Base-by-base conservation (phyloP, 2,113 vertebrate species). In the Vicugna pacos region DNA sequence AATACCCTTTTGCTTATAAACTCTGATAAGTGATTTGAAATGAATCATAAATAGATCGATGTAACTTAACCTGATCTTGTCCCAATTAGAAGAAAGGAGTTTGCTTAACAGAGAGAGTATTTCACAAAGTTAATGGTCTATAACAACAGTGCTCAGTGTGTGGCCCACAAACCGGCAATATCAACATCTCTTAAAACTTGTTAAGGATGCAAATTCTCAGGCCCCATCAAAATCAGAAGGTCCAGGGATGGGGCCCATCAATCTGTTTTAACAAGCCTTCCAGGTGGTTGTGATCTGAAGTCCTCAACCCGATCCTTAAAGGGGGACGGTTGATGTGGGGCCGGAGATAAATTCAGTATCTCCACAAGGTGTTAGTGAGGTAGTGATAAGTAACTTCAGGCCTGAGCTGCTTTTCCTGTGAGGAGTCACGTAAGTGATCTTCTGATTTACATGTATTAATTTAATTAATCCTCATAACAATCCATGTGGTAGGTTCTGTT, bases 21-120 rank as follows among this genome's bases (percentile, higher is more conserved):
- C 54, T 82, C 22, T 54, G 30, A 88, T 67, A 65, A 13, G 14
- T 82, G 92, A 93, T 83, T 89, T 94, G 67, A 94, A 94, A 83
- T 60, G 64, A 69, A 58, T 35, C 20, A 69, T 20, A 67, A 80
- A 75, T 64, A 67, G 9, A 88, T 73, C 38, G 38, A 79, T 42
- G 22, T 58, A 2, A 38, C 52, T 91, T 89, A 75, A 69, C 2
- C 5, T 62, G 20, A 64, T 83, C 46, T 89, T 62, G 35, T 70
- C 8, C 15, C 46, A 82, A 16, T 72, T 77, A 60, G 48, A 89
- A 92, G 13, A 80, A 88, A 94, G 7, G 54, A 62, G 20, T 79
- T 88, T 81, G 17, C n/a, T 80, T 67, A 82, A 20, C 14, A 50
- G 22, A 89, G 15, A 70, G 5, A 54, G 1, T 38, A 38, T 79